phyloP scores from a whole-genome alignment of 2,797 vertebrate species.

The Clarias laeviceps region DNA sequence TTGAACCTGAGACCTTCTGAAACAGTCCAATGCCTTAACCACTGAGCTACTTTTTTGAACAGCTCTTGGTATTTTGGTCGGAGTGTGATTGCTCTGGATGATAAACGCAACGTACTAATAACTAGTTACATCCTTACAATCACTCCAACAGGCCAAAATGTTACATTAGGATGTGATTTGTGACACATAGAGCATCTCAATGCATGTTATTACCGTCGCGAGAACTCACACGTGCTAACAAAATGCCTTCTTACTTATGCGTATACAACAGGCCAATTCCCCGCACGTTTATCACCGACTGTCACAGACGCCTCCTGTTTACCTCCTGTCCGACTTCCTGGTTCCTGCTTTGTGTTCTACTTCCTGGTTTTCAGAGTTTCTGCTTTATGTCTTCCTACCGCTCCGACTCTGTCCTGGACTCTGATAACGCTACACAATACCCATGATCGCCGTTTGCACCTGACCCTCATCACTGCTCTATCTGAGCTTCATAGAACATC shows the following conservation, averaged over 20 bases:
- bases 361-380: conserved; percentile 20
- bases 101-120: background rate
- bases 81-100: background rate
- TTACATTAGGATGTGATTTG: background rate
- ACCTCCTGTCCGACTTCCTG: conserved; percentile 32
- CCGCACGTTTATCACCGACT: conserved; percentile 19
- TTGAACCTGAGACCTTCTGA: too few species aligned
- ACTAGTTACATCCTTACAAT: background rate
- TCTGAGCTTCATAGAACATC: background rate
- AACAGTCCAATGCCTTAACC: too few species aligned
- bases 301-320: conserved; percentile 34
- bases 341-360: conserved; percentile 24
- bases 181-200: background rate
- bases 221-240: background rate
- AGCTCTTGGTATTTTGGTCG: background rate
- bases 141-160: background rate
- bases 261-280: background rate
- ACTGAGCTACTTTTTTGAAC: too few species aligned
- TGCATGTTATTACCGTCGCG: background rate
- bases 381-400: conserved; percentile 2
- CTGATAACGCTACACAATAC: conserved; percentile 10
- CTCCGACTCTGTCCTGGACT: background rate
- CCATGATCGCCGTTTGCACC: background rate
- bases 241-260: background rate
- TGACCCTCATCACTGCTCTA: background rate